A percentile compares a stretch with the other conserved stretches of the same genome.
These are phyloP conservation scores for Tachypleus tridentatus DNA, from an alignment of 1,140 invertebrate species.

Conservation along the genomic window DNA sequence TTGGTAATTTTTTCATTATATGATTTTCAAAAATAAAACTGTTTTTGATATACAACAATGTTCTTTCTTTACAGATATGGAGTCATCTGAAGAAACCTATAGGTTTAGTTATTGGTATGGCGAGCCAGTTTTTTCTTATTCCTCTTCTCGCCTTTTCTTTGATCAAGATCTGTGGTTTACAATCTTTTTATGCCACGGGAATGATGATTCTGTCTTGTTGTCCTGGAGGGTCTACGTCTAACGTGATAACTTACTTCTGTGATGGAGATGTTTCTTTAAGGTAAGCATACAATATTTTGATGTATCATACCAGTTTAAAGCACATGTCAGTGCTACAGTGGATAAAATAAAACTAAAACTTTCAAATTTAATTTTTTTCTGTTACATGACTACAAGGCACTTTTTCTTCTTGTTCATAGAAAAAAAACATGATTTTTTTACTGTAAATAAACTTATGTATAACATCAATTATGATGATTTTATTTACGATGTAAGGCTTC, in stretches of 20 bases:
- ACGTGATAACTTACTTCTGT: conserved; percentile 35
- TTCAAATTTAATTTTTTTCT: too few relatives aligned
- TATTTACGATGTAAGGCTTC: too few relatives aligned
- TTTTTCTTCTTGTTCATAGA: too few relatives aligned
- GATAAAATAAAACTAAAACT: too few relatives aligned
- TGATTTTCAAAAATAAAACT: too few relatives aligned
- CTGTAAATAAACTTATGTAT: too few relatives aligned
- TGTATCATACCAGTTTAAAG: too few relatives aligned
- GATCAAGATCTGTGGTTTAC: conserved; percentile 18
- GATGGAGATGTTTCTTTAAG: conserved; percentile 36
- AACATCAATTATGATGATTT: too few relatives aligned
- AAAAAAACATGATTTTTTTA: too few relatives aligned
- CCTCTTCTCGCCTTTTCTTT: conserved; percentile 32
- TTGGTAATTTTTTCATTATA: too few relatives aligned
- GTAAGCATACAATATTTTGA: conserved; percentile 20
- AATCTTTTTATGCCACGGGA: conserved; percentile 24
- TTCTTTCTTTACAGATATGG: conserved; percentile 22
- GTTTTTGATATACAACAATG: background rate
- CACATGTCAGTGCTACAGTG: too few relatives aligned
- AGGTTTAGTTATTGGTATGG: conserved; percentile 34
- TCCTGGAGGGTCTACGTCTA: conserved; percentile 35
- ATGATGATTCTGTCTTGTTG: conserved; percentile 33
- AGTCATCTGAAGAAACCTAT: conserved; percentile 30
- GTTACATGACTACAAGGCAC: too few relatives aligned
- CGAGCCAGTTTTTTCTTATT: conserved; percentile 35